Conservation (phyloP, 2,888 invertebrate species). For the Tridacna crocea region DNA sequence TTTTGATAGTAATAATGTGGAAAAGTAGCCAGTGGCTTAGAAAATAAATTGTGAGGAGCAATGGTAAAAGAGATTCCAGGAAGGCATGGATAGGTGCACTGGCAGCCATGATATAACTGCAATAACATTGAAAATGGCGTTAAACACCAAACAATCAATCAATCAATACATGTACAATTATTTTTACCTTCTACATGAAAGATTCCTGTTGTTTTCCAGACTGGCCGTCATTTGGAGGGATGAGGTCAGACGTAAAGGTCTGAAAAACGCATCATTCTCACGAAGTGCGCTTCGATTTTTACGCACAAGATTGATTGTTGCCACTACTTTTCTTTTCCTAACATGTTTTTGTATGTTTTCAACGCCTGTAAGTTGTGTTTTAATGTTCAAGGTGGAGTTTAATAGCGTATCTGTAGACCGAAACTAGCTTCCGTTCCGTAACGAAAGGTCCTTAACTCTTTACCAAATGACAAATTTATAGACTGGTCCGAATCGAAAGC, state of each 20-base stretch:
- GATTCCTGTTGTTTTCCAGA: slow-evolving; percentile 74
- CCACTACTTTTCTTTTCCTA: slow-evolving; percentile 84
- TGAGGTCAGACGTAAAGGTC: slow-evolving; percentile 85
- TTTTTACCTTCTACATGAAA: no score
- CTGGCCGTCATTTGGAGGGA: slow-evolving; percentile 86
- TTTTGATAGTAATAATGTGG: no score
- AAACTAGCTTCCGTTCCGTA: not conserved
- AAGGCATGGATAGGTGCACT: no score
- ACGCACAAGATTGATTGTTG: slow-evolving; percentile 84
- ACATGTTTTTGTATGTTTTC: slow-evolving; percentile 85
- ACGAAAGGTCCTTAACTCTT: no score
- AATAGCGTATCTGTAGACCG: no score
- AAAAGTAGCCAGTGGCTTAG: no score
- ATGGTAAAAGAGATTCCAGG: not conserved
- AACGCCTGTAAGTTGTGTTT: slow-evolving; percentile 85
- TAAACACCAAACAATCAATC: not conserved
- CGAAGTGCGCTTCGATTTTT: slow-evolving; percentile 85
- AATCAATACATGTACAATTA: not conserved
- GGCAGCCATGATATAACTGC: no score
- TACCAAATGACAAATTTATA: no score
- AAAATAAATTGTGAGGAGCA: no score
- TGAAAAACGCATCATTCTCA: slow-evolving; percentile 85
- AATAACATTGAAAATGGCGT: no score
- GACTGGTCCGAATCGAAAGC: no score
- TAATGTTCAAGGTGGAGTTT: not conserved